Evolutionary conservation across 2,888 invertebrate species (phyloP), one percentile per base, ranked within the genome.

Genomic region (Amphipoea lucens): DNA sequence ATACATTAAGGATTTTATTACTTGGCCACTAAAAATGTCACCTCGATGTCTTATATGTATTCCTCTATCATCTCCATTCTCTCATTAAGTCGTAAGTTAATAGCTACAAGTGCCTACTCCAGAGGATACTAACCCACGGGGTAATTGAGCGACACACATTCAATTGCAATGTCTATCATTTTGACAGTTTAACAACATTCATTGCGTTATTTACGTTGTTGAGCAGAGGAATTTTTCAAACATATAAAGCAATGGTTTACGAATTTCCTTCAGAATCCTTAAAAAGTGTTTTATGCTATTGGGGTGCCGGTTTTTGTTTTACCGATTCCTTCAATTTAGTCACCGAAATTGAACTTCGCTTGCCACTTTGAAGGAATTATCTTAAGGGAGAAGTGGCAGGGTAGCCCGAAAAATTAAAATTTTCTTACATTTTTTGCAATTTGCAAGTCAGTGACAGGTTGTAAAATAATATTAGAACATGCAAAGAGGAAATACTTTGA

Each of bases 1-100:
- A 81, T 76, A 74, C 23, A 74, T 78, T 65, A 67, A 76, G 66
- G 12, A 79, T 81, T 88, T 88, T 88, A 88, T 87, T 85, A 69
- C 75, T 42, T 42, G 17, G 40, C 1, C n/a, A 9, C 51, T 63
- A 65, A 40, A 71, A 48, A 76, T 62, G n/a, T 54, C 20, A 51
- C 48, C 9, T 68, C 6, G 11, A 60, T n/a, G 12, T 9, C 23
- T 40, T 23, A 5, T 54, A 48, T 77, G 68, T 42, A 68, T 74
- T 63, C 3, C 17, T 9, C 1, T 5, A 20, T 40, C 12, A 6
- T 57, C n/a, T 23, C 20, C 7, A 20, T 29, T 11, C 7, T 17
- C 36, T 62, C 11, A 42, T 29, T 11, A 74, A 29, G 14, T 20
- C 5, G 29, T 70, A 23, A 40, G 12, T 29, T n/a, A 7, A 1